Conservation (phyloP, 2,113 vertebrate species). For the Mellivora capensis region DNA sequence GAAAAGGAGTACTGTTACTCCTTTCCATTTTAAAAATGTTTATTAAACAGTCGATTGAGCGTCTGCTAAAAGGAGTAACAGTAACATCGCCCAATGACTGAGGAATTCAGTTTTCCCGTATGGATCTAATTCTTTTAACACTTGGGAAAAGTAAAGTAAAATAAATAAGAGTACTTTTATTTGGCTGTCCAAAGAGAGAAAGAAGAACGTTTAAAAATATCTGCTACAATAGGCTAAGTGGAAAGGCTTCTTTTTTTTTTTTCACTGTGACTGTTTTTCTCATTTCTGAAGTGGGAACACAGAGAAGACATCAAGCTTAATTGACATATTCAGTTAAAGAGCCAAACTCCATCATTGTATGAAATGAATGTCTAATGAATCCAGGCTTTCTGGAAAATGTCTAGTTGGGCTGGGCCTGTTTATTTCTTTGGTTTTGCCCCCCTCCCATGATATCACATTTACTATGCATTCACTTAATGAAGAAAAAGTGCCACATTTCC, state of each 20-base stretch:
- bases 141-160: conserved; percentile 6
- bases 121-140: not conserved
- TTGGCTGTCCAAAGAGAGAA: not conserved
- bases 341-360: not conserved
- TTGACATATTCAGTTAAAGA: not conserved
- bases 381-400: not conserved
- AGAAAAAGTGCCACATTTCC: not conserved
- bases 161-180: not conserved
- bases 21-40: too few species aligned
- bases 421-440: not conserved
- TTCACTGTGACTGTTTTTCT: not conserved
- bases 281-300: not conserved
- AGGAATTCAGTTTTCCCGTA: not conserved
- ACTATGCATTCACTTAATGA: not conserved
- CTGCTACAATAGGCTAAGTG: not conserved
- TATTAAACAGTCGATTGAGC: too few species aligned
- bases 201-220: not conserved
- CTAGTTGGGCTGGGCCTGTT: not conserved
- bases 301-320: not conserved
- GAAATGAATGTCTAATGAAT: not conserved
- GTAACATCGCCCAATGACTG: not conserved
- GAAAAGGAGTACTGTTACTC: too few species aligned
- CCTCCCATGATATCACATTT: not conserved
- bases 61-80: not conserved
- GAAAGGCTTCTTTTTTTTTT: not conserved